Evolutionary conservation across 2,113 vertebrate genomes (phyloP), one percentile per base, ranked within the genome.

Genomic region (Acinonyx jubatus): DNA sequence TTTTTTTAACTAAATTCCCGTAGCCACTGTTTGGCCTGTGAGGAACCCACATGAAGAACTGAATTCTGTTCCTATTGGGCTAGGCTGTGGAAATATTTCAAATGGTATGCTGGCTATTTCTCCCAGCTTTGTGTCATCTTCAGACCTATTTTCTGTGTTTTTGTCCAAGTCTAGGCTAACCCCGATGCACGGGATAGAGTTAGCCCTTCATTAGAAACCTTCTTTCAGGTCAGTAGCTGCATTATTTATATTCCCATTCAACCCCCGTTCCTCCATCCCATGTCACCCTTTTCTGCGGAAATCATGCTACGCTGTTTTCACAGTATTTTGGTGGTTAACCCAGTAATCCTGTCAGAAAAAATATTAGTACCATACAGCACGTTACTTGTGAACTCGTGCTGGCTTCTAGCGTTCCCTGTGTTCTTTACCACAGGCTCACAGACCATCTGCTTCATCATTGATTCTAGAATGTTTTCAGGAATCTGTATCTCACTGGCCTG

Each of bases 391-490:
- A 96, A 85, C 66, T 82, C 61, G 10, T 74, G 9, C 81, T 86
- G 50, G 73, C 31, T 86, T 88, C 82, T n/a, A 65, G 0, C 6
- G 33, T 90, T 91, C 4, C 0, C 85, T 55, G 16, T 69, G 61
- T 86, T 94, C 86, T 89, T 89, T 78, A 45, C 89, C 79, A 45
- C 45, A 83, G 68, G 33, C 38, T 81, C 73, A 33, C 50, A 84
- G 23, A 31, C 45, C 55, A 63, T 97, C 86, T 93, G 61, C 38
- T 19, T 81, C 31, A 50, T 89, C 19, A 31, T 89, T 61, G 23
- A 31, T 92, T 95, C 92, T 89, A 93, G 89, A 93, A 84, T 91
- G 69, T 96, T 91, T 76, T 85, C 33, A 15, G 66, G 50, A 74
- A 52, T 33, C 45, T 9, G 11, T 14, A 36, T 89, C 8, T 41